Evolutionary conservation across 2,888 invertebrate species (phyloP).

Genomic region (Cheilosia urbana): DNA sequence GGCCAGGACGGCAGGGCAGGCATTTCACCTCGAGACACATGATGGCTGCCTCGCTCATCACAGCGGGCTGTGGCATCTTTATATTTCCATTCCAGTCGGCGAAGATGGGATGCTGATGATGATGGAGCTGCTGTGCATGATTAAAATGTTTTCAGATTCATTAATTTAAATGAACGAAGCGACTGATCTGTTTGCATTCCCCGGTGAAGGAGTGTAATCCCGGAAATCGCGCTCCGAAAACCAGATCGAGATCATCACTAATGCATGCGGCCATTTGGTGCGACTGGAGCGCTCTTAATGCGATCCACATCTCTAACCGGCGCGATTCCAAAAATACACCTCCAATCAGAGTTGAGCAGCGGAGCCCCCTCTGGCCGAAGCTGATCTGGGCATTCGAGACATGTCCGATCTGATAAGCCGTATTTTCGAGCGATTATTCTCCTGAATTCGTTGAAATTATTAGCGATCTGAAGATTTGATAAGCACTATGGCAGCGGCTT

Average conservation of each 20-base stretch:
- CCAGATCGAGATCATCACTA: slow-evolving; percentile 42
- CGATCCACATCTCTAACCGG: slow-evolving; percentile 23
- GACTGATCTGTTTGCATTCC: slow-evolving; percentile 54
- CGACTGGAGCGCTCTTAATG: slow-evolving; percentile 12
- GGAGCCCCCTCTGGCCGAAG: slow-evolving; percentile 8
- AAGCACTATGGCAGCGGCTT: slow-evolving; percentile 51
- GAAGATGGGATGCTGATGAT: slow-evolving; percentile 62
- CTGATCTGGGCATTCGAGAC: slow-evolving; percentile 45
- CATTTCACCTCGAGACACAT: slow-evolving; percentile 73
- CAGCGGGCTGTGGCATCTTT: slow-evolving; percentile 66
- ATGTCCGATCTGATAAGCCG: slow-evolving; percentile 71
- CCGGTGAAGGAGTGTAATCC: slow-evolving; percentile 31
- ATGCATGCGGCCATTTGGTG: slow-evolving; percentile 5
- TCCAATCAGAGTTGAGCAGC: slow-evolving; percentile 27
- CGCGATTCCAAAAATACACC: slow-evolving; percentile 37
- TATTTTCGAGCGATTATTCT: slow-evolving; percentile 74
- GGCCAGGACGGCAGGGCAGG: slow-evolving; percentile 32
- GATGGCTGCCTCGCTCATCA: slow-evolving; percentile 70
- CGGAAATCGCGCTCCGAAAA: slow-evolving; percentile 42
- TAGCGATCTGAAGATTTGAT: slow-evolving; percentile 73
- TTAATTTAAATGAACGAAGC: slow-evolving; percentile 77
- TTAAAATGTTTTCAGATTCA: slow-evolving; percentile 78
- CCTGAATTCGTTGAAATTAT: slow-evolving; percentile 75
- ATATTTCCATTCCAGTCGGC: slow-evolving; percentile 43
- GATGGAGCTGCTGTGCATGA: slow-evolving; percentile 76